Evolutionary conservation across 2,888 invertebrate species (phyloP), one percentile per base, ranked within the genome.

Genomic region (Proisotoma minuta): DNA sequence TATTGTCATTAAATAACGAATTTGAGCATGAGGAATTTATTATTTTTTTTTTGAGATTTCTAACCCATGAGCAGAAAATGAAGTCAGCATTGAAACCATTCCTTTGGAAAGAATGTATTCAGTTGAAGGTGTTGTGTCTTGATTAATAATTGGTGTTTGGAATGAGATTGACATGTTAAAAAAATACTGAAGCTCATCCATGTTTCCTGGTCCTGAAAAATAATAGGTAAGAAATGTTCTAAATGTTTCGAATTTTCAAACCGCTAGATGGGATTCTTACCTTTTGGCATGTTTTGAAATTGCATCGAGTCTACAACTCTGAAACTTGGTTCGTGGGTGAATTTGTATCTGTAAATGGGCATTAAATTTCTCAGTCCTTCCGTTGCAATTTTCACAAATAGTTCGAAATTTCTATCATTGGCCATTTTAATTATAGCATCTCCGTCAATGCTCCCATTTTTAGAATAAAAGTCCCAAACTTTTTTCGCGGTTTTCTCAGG

Each of bases 1-100:
- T 71, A 39, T n/a, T n/a, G 2, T 60, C 24, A 8, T 29, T 24
- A 40, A 22, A 57, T 20, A 27, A 26, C n/a, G 34, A 29, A 39
- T 39, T 43, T 8, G 58, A 5, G 28, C 29, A 4, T 54, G 3
- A 23, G 24, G 15, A 20, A 59, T 34, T n/a, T 15, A 15, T 18
- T 43, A 43, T 18, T 12, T 43, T 12, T 15, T n/a, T 43, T 5
- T 18, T 4, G 18, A 43, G 43, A 5, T 34, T 34, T 5, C 28
- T 57, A 53, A 68, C 66, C 69, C 69, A 59, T 43, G 64, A 59
- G 66, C 69, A 54, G 56, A 43, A 43, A 69, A 69, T 20, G 64
- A 62, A 28, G 66, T 40, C 52, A 64, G 57, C 39, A 66, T 24
- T 29, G 58, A 60, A 49, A 66, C 54, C 22, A 69, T 27, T 12